phyloP scores from a whole-genome alignment of 2,113 vertebrate species.

The Phrynosoma blainvillii region DNA sequence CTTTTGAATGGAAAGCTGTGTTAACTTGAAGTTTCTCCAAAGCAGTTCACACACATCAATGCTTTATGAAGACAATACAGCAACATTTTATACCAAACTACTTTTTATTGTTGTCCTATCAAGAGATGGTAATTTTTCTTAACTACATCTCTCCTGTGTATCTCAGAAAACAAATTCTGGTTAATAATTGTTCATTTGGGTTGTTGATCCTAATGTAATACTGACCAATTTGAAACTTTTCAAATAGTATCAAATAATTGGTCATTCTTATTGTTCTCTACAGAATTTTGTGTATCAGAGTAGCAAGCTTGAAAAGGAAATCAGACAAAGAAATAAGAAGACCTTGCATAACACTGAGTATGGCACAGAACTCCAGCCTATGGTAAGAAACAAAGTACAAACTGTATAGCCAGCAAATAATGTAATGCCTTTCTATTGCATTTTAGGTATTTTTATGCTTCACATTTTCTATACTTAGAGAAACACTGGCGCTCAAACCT shows the following conservation, averaged over 20 bases:
- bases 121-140: background rate
- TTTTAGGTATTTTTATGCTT: background rate
- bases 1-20: background rate
- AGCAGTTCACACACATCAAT: background rate
- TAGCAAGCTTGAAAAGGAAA: conserved; percentile 47
- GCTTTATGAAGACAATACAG: background rate
- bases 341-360: conserved; percentile 61
- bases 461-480: background rate
- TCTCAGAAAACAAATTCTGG: background rate
- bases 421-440: conserved; percentile 14
- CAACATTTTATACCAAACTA: background rate
- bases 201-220: background rate
- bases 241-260: background rate
- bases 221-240: background rate
- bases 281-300: conserved; percentile 75
- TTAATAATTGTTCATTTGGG: background rate
- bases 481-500: background rate
- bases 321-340: conserved; percentile 26
- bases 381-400: conserved; percentile 57
- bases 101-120: background rate
- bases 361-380: conserved; percentile 74
- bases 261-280: conserved; percentile 31
- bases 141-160: background rate
- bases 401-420: background rate
- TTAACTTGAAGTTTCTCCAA: background rate